phyloP scores from a whole-genome alignment of 1,140 invertebrate genomes.

The Megathymus violae region DNA sequence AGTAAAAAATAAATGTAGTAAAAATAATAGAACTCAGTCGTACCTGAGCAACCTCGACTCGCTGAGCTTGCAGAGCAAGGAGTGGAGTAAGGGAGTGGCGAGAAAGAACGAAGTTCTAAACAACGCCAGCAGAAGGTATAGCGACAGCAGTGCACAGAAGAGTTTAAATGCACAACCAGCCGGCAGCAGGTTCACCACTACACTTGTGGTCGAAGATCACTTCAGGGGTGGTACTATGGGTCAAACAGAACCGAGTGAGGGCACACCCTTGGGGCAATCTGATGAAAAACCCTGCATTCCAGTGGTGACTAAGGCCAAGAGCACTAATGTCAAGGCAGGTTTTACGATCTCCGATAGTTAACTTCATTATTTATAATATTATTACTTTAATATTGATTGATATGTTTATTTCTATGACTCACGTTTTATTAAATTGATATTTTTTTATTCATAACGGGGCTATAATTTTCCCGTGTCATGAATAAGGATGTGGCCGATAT shows the following conservation, averaged over 20 bases:
- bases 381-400: background rate
- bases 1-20: slow-evolving; percentile 59
- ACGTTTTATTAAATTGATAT: no score
- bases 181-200: slow-evolving; percentile 71
- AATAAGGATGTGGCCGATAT: no score
- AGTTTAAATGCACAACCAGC: slow-evolving; percentile 47
- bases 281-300: slow-evolving; percentile 37
- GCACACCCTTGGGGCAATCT: background rate
- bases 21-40: slow-evolving; percentile 48
- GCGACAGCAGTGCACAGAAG: slow-evolving; percentile 70
- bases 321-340: slow-evolving; percentile 57
- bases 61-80: slow-evolving; percentile 60
- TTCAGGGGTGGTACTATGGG: slow-evolving; percentile 50
- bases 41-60: slow-evolving; percentile 56
- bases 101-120: slow-evolving; percentile 60
- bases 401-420: background rate
- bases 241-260: slow-evolving; percentile 48
- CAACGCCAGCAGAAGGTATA: slow-evolving; percentile 70
- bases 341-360: slow-evolving; percentile 58
- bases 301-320: slow-evolving; percentile 62
- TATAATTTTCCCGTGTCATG: no score
- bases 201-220: slow-evolving; percentile 63
- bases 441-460: no score
- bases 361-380: slow-evolving; percentile 1
- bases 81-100: slow-evolving; percentile 47